These are phyloP conservation scores for Lepidurus packardi DNA, from an alignment of 1,140 invertebrate species.

Conservation along the genomic window DNA sequence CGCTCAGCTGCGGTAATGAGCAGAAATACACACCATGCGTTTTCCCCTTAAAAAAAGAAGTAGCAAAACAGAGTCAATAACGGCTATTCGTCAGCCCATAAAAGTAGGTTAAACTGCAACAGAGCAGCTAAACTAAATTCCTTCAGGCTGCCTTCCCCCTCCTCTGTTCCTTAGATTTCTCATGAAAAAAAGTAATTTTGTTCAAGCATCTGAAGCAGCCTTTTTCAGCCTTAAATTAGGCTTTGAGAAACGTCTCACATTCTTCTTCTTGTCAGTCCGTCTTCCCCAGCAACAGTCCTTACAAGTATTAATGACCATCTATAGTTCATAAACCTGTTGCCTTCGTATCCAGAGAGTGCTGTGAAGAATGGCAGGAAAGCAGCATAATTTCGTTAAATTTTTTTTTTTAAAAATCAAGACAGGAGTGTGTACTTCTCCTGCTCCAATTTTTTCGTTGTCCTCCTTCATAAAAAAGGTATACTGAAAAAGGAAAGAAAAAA, in stretches of 20 bases:
- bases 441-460: background rate
- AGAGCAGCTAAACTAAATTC: too few species aligned
- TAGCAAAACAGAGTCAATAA: too few species aligned
- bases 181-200: background rate
- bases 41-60: too few species aligned
- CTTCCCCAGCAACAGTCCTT: constrained; percentile 2
- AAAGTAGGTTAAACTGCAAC: too few species aligned
- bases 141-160: too few species aligned
- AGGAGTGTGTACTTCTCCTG: background rate
- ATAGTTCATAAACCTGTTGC: constrained; percentile 18
- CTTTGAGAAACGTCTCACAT: constrained; percentile 9
- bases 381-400: constrained; percentile 13
- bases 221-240: background rate
- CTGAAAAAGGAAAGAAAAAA: background rate
- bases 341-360: background rate
- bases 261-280: constrained; percentile 18
- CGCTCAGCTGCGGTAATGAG: too few species aligned
- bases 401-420: background rate
- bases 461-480: background rate
- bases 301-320: constrained; percentile 17
- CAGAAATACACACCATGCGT: too few species aligned
- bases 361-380: background rate
- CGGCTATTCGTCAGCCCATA: too few species aligned
- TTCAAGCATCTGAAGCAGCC: background rate
- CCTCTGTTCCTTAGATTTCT: too few species aligned